phyloP scores from a whole-genome alignment of 1,140 invertebrate species.

The Bombus confusus region DNA sequence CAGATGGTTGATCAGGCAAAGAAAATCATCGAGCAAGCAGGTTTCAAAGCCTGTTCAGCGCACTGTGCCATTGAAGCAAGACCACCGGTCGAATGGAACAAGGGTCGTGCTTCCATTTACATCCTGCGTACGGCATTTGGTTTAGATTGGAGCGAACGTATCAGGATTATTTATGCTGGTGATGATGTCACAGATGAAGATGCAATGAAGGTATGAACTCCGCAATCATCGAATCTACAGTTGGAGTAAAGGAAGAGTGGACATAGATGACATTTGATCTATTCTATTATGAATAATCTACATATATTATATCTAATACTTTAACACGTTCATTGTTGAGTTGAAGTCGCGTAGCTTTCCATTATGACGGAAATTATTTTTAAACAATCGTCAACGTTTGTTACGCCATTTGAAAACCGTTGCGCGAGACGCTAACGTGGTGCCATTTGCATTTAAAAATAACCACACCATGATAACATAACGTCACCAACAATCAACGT shows the following conservation, averaged over 20 bases:
- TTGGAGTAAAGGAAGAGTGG: not conserved
- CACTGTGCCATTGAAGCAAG: slow-evolving; percentile 94
- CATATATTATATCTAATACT: too few relatives aligned
- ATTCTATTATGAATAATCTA: too few relatives aligned
- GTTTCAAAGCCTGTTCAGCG: slow-evolving; percentile 89
- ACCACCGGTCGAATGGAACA: slow-evolving; percentile 95
- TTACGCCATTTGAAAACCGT: too few relatives aligned
- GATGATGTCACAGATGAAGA: slow-evolving; percentile 96
- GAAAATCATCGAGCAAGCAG: slow-evolving; percentile 88
- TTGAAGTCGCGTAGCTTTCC: too few relatives aligned
- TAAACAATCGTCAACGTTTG: too few relatives aligned
- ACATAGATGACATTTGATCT: not conserved
- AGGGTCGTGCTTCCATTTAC: slow-evolving; percentile 94
- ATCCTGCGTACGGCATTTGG: slow-evolving; percentile 94
- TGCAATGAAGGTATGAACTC: slow-evolving; percentile 89
- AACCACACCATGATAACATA: too few relatives aligned
- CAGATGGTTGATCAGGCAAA: slow-evolving; percentile 87
- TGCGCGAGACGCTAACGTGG: too few relatives aligned
- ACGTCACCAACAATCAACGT: too few relatives aligned
- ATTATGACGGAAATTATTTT: too few relatives aligned
- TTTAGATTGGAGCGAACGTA: slow-evolving; percentile 94
- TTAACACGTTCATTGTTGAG: too few relatives aligned
- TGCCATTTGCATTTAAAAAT: too few relatives aligned
- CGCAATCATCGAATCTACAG: not conserved
- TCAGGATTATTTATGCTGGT: slow-evolving; percentile 94